Percentiles rank a stretch among this genome's conserved stretches.
Conservation (phyloP, 2,888 invertebrate genomes). For the Hydrotaea diabolus region DNA sequence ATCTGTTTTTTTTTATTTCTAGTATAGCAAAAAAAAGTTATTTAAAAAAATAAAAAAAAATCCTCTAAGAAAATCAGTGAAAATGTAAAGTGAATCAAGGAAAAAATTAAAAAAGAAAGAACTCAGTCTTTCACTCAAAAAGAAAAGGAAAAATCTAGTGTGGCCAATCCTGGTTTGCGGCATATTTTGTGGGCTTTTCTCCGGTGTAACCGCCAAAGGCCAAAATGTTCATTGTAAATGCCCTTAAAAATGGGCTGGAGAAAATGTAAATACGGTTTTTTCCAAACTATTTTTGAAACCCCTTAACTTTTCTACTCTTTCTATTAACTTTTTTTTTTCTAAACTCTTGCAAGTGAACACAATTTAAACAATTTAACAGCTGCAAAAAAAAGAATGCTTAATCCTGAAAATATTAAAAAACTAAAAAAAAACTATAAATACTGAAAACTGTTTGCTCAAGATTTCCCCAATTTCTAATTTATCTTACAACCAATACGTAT, state of each 20-base stretch:
- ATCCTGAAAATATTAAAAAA: no score
- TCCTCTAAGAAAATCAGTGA: background rate
- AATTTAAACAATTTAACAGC: no score
- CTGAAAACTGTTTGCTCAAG: background rate
- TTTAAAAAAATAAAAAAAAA: background rate
- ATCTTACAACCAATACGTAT: background rate
- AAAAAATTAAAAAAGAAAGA: background rate
- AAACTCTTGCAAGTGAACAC: background rate
- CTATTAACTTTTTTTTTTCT: background rate
- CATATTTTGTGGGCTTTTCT: background rate
- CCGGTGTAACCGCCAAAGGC: background rate
- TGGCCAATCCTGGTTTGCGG: no score
- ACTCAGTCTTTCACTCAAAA: no score
- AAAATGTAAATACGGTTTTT: conserved; percentile 61
- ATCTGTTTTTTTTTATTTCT: background rate
- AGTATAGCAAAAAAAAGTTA: background rate
- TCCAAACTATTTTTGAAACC: background rate
- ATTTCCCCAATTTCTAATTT: no score
- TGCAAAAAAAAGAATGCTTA: no score
- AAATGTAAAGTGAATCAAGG: conserved; percentile 15
- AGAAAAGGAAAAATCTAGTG: no score
- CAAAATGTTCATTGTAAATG: conserved; percentile 60
- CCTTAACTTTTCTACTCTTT: background rate
- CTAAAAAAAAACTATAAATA: no score
- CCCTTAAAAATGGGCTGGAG: conserved; percentile 54